phyloP scores from a whole-genome alignment of 1,140 invertebrate genomes.

The Apis florea region DNA sequence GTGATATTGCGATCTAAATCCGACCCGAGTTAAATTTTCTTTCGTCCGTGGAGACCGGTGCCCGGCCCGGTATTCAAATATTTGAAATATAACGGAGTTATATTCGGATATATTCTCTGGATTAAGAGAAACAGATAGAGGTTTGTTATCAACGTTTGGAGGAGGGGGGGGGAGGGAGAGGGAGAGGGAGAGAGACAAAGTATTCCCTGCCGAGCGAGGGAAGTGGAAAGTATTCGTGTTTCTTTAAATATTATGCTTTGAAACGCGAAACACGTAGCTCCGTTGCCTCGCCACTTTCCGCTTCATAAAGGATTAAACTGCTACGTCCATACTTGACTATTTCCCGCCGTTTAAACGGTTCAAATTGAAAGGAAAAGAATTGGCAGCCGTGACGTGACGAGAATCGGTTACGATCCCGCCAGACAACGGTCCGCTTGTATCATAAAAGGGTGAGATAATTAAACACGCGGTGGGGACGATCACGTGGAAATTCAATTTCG shows the following conservation, averaged over 20 bases:
- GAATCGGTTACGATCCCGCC: not conserved
- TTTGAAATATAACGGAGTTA: not conserved
- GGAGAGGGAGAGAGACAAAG: too few species aligned
- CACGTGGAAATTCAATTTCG: not conserved
- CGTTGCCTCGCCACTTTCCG: conserved; percentile 12
- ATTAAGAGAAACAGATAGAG: not conserved
- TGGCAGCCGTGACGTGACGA: not conserved
- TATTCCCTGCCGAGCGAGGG: not conserved
- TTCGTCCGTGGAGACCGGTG: not conserved
- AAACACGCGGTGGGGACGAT: not conserved
- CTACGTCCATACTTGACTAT: conserved; percentile 9
- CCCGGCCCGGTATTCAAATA: not conserved
- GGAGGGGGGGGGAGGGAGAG: too few species aligned
- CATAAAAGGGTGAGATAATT: conserved; percentile 21
- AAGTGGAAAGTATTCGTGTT: not conserved
- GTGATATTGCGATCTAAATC: not conserved
- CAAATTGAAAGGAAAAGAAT: conserved; percentile 23
- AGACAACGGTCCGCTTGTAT: not conserved
- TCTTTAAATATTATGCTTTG: conserved; percentile 1
- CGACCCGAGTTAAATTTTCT: conserved; percentile 13
- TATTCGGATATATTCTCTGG: too few species aligned
- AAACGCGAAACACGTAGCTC: conserved; percentile 23
- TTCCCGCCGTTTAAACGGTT: not conserved
- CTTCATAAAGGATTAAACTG: conserved; percentile 29
- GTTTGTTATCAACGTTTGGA: too few species aligned